Base-by-base conservation (phyloP, 1,140 invertebrate species). In the Scaptodrosophila lebanonensis region DNA sequence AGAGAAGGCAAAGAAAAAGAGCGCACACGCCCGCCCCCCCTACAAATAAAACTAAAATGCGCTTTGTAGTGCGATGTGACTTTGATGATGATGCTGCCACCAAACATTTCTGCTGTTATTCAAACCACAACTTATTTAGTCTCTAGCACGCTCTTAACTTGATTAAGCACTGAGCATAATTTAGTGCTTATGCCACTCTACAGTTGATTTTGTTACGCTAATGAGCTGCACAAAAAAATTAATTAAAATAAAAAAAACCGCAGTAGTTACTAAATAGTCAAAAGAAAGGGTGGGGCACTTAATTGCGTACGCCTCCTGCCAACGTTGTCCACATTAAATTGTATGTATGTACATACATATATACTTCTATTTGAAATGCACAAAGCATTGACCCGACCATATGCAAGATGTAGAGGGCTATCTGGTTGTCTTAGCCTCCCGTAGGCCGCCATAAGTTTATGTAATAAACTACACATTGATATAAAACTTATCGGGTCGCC, bases 111-210 rank as follows among this genome's bases (percentile, higher is more conserved):
- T 52, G n/a, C 32, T 18, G 22, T 43, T 60, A 51, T 50, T 38
- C 42, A 45, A 56, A 22, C 53, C 44, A 69, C 66, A 62, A 68
- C 66, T 57, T 64, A 70, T 70, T 72, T 72, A 57, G 62, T 57
- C 68, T 72, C 50, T 72, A 72, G 68, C 58, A 72, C 60, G 62
- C 63, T 73, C 69, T 72, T 51, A 66, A 72, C 68, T 72, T 73
- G 68, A 72, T 72, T 72, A n/a, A n/a, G 63, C 69, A 72, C 64
- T 66, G 64, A 35, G 64, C 68, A 67, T 72, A 72, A 72, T 72
- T 72, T 72, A 67, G 51, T 20, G 13, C 39, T n/a, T 27, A 20
- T 12, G 39, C 18, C 43, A 27, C 47, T 47, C 43, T 54, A 38
- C 18, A 30, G 44, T 50, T 29, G 50, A 66, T 54, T 25, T 25